Base-by-base conservation (phyloP, 1,140 invertebrate genomes). In the Pissodes strobi region DNA sequence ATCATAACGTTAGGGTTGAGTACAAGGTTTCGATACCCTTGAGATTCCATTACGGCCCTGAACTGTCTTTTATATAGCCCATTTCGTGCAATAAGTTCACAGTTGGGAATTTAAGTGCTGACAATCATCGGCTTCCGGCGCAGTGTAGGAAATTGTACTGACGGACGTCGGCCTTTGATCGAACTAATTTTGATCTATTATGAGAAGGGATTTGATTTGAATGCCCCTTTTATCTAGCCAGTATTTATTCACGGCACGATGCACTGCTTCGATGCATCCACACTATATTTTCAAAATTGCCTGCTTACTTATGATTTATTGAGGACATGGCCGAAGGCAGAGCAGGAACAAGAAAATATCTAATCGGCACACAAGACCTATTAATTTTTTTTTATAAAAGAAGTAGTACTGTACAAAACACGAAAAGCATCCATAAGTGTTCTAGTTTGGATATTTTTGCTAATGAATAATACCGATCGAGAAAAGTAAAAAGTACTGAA, bases 171-270 rank as follows among this genome's bases (percentile, higher is more conserved):
- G 62, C 23, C 52, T 64, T 57, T 64, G 52, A 57, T 64, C 62
- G 62, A 41, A 21, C 56, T 64, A 64, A 64, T 64, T 64, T 51
- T 64, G 52, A 64, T 64, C 49, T 63, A 63, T 63, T 63, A 55
- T 63, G 58, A 48, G 30, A 27, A 48, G 21, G 45, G 27, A 51
- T 61, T 49, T 41, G 45, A 61, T 62, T 62, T 62, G 37, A 53
- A 53, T 52, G 59, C 8, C 48, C 19, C 48, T 53, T 62, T 51
- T 30, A 61, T 61, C 34, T 46, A 27, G 46, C 1, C 17, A 23
- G 17, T 56, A 56, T 56, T 56, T 56, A 56, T 56, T 56, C 19
- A 56, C 53, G 53, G 53, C 37, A 59, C 41, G 43, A 1, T 59
- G 53, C 38, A 27, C 8, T 27, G 38, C 27, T 34, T 52, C 17